Evolutionary conservation across 2,113 vertebrate genomes (phyloP), one percentile per base, ranked within the genome.

Genomic region (Onychostruthus taczanowskii): DNA sequence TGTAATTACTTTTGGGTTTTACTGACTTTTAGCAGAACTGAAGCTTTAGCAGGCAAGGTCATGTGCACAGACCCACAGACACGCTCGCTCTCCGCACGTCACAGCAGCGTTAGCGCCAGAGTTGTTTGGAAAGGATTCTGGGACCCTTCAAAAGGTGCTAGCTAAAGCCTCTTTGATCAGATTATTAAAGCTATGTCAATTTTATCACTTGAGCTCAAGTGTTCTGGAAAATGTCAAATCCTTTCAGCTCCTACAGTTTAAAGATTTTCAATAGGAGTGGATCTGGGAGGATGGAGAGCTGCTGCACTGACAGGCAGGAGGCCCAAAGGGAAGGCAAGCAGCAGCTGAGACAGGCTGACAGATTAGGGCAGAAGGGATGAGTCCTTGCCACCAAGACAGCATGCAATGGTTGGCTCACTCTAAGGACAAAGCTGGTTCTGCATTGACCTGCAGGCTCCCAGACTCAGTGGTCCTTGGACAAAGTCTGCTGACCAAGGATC

Each of bases 101-200:
- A 83, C 77, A 68, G 88, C 2, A 4, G 64, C 3, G 13, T 77
- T 84, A 84, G 66, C 55, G 18, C 0, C 0, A 70, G 66, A 9
- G 39, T 31, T 89, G 93, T 92, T 94, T 89, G 79, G 92, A 94
- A 87, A 95, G 84, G 89, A 89, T 92, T 93, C 69, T 80, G 39
- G 78, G 76, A 87, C 95, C 89, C 84, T 92, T 92, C 88, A 76
- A 93, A 95, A 94, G 80, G 82, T 92, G 94, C 89, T 56, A 81
- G 92, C 96, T 96, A 95, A 97, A 96, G 90, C 95, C 78, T 95
- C 92, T 96, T 96, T 96, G 94, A 97, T 95, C 95, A 92, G 89
- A 97, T 97, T 95, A 97, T 96, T 95, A 95, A 95, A 95, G 96
- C 93, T 94, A 93, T 84, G 95, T 96, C 96, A 97, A 96, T 97